Evolutionary conservation across 2,113 vertebrate genomes (phyloP).

Genomic region (Pelecanoides urinatrix): DNA sequence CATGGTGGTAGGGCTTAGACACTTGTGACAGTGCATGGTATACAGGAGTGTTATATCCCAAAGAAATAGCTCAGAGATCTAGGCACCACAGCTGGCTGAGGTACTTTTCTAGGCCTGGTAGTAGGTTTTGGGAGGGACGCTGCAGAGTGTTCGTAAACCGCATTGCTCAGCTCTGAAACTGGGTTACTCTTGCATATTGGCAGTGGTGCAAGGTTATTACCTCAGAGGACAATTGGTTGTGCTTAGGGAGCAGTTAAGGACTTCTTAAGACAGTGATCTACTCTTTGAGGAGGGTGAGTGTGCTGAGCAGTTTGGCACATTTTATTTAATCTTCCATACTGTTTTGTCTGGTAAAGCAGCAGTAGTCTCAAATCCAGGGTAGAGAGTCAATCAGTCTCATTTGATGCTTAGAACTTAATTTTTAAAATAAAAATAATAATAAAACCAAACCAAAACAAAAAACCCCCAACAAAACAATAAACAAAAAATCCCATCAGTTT

Average conservation of each 20-base stretch:
- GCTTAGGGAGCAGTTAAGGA: neutral
- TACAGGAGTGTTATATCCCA: neutral
- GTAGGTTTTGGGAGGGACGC: neutral
- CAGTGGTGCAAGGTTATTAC: neutral
- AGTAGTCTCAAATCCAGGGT: neutral
- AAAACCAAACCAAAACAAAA: neutral
- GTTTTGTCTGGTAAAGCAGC: neutral
- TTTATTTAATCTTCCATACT: neutral
- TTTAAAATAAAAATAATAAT: neutral
- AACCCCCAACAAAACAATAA: neutral
- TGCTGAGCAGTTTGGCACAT: neutral
- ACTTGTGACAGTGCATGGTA: neutral
- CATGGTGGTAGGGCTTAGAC: neutral
- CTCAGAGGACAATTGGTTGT: neutral
- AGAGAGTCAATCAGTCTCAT: neutral
- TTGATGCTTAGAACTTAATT: neutral
- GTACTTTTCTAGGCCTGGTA: neutral
- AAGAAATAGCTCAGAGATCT: neutral
- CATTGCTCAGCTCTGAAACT: neutral
- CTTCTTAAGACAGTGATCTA: neutral
- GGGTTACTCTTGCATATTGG: neutral
- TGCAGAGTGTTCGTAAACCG: neutral
- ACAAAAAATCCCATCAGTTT: neutral
- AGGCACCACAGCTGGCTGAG: neutral
- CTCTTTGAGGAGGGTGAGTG: neutral